These are phyloP conservation scores for Centruroides sculpturatus DNA, from an alignment of 1,140 invertebrate genomes.

Conservation along the genomic window DNA sequence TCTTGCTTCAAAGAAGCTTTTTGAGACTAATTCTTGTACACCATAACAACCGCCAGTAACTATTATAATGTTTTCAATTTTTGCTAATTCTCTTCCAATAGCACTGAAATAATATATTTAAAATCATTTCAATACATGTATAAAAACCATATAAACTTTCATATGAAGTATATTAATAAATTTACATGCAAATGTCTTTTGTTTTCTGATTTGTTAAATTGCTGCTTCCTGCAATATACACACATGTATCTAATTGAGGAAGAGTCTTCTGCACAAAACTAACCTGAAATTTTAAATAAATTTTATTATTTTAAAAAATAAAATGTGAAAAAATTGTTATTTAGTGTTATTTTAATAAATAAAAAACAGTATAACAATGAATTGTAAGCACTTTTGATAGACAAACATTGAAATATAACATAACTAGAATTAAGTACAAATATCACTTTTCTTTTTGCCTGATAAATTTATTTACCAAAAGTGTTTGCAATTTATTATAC, in stretches of 20 bases:
- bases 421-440: too few species aligned
- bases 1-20: conserved; percentile 19
- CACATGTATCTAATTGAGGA: conserved; percentile 20
- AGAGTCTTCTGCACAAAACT: conserved; percentile 20
- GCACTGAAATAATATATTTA: conserved; percentile 14
- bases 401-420: too few species aligned
- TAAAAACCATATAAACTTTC: too few species aligned
- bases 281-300: conserved; percentile 16
- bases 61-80: conserved; percentile 23
- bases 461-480: too few species aligned
- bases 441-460: too few species aligned
- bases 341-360: too few species aligned
- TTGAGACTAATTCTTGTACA: conserved; percentile 22
- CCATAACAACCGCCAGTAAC: conserved; percentile 29
- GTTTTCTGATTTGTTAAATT: conserved; percentile 11
- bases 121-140: too few species aligned
- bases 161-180: neutral
- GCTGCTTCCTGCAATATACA: conserved; percentile 26
- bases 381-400: too few species aligned
- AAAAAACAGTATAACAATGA: too few species aligned
- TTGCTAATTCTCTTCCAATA: conserved; percentile 26
- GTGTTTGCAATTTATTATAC: too few species aligned
- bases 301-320: too few species aligned
- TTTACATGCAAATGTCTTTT: conserved; percentile 24
- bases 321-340: too few species aligned